These are phyloP conservation scores for Erythrocebus patas DNA, from an alignment of 2,113 vertebrate genomes.

Conservation along the genomic window DNA sequence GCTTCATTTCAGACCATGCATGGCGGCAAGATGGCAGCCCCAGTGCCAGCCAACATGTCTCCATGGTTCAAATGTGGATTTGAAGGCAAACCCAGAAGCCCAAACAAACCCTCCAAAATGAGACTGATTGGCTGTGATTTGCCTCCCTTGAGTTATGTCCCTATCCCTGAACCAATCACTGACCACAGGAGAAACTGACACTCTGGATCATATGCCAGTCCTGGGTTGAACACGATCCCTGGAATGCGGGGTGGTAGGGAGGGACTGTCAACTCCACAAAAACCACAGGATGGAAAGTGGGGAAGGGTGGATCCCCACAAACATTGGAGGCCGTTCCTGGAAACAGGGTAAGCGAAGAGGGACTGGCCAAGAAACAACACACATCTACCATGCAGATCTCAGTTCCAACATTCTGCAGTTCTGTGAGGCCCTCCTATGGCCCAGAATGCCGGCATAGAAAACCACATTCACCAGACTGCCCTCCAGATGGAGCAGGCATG, in stretches of 20 bases:
- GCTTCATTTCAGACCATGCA: background rate
- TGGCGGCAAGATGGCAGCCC: background rate
- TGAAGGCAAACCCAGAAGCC: background rate
- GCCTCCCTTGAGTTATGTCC: background rate
- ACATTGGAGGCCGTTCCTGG: slow-evolving; percentile 16
- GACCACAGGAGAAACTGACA: background rate
- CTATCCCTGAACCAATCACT: background rate
- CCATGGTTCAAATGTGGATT: background rate
- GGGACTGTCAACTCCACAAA: background rate
- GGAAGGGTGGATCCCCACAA: background rate
- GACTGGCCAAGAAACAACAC: slow-evolving; percentile 11
- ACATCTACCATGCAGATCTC: background rate
- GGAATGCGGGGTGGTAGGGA: background rate
- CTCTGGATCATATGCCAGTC: background rate
- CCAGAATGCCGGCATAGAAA: background rate
- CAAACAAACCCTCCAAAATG: background rate
- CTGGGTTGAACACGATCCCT: background rate
- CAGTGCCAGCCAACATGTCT: background rate
- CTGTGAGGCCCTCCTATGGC: background rate
- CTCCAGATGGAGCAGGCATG: background rate
- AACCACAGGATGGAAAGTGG: background rate
- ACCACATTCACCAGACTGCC: background rate
- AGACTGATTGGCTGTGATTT: background rate
- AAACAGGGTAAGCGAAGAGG: background rate
- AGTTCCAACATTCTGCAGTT: background rate